A percentile compares a stretch with the other conserved stretches of the same genome.
Evolutionary conservation across 2,797 vertebrate species (phyloP).

Genomic region (Lutjanus argentimaculatus): DNA sequence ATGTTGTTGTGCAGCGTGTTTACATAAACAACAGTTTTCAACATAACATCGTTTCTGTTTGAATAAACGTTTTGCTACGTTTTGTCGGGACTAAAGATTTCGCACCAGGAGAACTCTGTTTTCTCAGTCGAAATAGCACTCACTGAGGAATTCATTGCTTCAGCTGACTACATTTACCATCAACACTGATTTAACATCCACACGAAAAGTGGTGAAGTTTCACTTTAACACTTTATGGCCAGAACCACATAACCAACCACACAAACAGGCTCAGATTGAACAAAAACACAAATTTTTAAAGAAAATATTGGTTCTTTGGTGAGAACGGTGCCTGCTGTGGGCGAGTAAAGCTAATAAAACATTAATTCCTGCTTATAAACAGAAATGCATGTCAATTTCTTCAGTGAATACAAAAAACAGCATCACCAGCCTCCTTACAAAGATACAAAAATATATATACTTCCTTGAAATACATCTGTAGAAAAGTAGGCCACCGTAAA

Average conservation of each 20-base stretch:
- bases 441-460: conserved; percentile 72
- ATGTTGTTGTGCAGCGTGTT: too few species aligned
- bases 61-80: too few species aligned
- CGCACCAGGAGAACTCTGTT: too few species aligned
- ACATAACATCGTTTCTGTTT: too few species aligned
- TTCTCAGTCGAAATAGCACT: too few species aligned
- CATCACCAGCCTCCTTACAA: conserved; percentile 24
- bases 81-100: too few species aligned
- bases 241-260: conserved; percentile 4
- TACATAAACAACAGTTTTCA: too few species aligned
- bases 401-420: conserved; percentile 53
- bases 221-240: conserved; percentile 8
- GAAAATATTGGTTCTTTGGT: conserved; percentile 24
- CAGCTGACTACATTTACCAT: too few species aligned
- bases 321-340: conserved; percentile 10
- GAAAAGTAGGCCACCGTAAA: conserved; percentile 56
- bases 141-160: too few species aligned
- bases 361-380: conserved; percentile 22
- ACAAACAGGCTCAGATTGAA: conserved; percentile 1
- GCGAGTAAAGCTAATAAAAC: conserved; percentile 65
- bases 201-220: too few species aligned
- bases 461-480: conserved; percentile 61
- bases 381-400: conserved; percentile 22
- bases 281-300: conserved; percentile 9
- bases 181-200: too few species aligned